Evolutionary conservation across 2,113 vertebrate species (phyloP).

Genomic region (Sakesphorus luctuosus): DNA sequence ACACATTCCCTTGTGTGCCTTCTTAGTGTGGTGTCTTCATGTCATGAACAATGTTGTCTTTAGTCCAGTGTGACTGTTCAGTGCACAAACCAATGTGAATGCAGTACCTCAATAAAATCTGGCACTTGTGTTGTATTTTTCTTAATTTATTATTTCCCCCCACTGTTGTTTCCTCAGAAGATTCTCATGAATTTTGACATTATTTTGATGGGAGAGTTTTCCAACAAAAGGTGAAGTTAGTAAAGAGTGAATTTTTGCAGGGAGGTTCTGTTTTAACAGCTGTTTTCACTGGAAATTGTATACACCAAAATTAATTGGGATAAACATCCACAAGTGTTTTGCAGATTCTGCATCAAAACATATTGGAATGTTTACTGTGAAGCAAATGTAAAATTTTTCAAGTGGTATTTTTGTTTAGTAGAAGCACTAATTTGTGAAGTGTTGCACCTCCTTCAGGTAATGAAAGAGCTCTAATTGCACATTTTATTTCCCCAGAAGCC

Average conservation of each 20-base stretch:
- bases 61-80: background rate
- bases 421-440: background rate
- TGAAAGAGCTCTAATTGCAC: background rate
- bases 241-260: background rate
- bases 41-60: background rate
- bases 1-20: background rate
- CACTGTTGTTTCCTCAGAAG: background rate
- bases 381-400: background rate
- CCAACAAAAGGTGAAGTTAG: background rate
- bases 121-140: background rate
- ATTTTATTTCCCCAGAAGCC: background rate
- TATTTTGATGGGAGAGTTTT: background rate
- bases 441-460: background rate
- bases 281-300: background rate
- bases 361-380: background rate
- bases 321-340: background rate
- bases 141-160: background rate
- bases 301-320: background rate
- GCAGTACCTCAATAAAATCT: constrained; percentile 56
- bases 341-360: background rate
- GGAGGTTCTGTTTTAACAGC: background rate
- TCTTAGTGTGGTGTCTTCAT: background rate
- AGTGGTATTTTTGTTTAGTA: background rate
- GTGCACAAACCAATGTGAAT: background rate
- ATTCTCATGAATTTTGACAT: background rate